A percentile compares a stretch with the other conserved stretches of the same genome.
These are phyloP conservation scores for Papilio gigon DNA, from an alignment of 2,888 invertebrate species.

Conservation along the genomic window DNA sequence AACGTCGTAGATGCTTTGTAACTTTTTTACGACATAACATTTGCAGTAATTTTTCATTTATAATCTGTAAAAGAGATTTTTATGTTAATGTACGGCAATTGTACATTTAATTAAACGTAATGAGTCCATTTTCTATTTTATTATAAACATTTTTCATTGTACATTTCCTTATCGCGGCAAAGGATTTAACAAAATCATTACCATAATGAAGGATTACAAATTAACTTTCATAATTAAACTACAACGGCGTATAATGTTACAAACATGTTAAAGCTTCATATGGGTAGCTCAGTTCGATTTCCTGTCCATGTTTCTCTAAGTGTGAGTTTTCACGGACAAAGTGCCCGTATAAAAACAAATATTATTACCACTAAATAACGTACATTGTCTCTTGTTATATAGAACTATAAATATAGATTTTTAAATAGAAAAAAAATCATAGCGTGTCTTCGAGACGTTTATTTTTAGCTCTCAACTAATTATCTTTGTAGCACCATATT, in stretches of 20 bases:
- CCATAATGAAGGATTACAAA: neutral
- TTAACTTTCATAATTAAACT: neutral
- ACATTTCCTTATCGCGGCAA: neutral
- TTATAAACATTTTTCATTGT: neutral
- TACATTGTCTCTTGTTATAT: neutral
- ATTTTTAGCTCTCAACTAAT: neutral
- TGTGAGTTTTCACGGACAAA: neutral
- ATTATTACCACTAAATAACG: neutral
- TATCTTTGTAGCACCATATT: neutral
- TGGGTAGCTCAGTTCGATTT: neutral
- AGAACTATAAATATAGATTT: neutral
- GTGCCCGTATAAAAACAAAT: neutral
- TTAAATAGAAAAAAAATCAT: constrained; percentile 14
- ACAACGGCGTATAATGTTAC: neutral
- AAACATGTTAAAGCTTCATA: neutral
- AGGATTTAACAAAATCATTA: neutral
- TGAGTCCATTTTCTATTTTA: constrained; percentile 2
- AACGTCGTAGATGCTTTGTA: constrained; percentile 37
- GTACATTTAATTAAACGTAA: constrained; percentile 6
- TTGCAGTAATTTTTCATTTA: constrained; percentile 38
- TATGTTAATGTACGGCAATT: constrained; percentile 25
- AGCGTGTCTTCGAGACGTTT: neutral
- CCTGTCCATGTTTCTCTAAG: no score
- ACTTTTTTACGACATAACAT: constrained; percentile 35
- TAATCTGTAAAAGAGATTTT: constrained; percentile 26